Conservation (phyloP, 2,113 vertebrate species). For the Tretioscincus oriximinensis region DNA sequence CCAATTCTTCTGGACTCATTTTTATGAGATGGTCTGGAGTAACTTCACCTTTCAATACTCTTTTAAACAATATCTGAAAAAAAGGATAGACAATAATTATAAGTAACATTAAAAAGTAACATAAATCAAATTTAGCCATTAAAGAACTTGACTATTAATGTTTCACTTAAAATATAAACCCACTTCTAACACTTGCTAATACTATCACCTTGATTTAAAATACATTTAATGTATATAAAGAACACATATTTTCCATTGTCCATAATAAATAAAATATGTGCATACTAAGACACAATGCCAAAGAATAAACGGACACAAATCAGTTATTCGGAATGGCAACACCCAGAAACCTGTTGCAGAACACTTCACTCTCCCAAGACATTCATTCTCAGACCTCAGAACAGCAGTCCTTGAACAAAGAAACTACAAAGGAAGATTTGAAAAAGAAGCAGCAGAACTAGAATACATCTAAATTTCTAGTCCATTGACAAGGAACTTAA, state of each 20-base stretch:
- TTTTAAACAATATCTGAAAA: slow-evolving; percentile 89
- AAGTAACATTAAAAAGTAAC: not conserved
- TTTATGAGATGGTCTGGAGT: slow-evolving; percentile 91
- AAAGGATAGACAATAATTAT: slow-evolving; percentile 23
- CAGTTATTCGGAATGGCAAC: too few species aligned
- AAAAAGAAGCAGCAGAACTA: too few species aligned
- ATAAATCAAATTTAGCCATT: not conserved
- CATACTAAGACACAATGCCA: too few species aligned
- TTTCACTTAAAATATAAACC: not conserved
- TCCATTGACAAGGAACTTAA: too few species aligned
- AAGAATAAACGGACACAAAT: too few species aligned
- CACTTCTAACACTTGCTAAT: not conserved
- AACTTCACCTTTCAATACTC: slow-evolving; percentile 94
- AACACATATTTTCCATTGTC: not conserved
- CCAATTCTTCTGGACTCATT: slow-evolving; percentile 97
- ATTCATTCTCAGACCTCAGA: too few species aligned
- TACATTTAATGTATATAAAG: not conserved
- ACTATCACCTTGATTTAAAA: not conserved
- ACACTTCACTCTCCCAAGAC: too few species aligned
- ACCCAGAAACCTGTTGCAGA: too few species aligned
- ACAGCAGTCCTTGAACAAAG: too few species aligned
- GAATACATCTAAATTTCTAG: too few species aligned
- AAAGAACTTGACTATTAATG: not conserved
- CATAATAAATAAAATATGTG: not conserved
- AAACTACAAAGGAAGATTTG: too few species aligned